These are phyloP conservation scores for Drosophila truncata DNA, from an alignment of 1,140 invertebrate species.

Conservation along the genomic window DNA sequence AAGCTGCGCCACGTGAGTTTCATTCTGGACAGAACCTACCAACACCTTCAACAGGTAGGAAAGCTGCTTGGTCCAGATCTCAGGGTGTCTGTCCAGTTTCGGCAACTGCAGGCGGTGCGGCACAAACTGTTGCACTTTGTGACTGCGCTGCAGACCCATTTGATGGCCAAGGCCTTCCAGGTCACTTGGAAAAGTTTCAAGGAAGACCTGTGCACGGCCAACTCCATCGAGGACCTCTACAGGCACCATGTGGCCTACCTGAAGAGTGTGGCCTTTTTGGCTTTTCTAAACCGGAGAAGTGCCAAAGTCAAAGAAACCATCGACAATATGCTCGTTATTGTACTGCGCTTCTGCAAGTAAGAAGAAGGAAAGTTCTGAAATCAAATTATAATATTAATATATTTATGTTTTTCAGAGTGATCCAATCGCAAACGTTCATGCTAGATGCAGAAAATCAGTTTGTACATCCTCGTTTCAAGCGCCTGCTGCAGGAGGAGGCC, in stretches of 20 bases:
- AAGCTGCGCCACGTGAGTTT: slow-evolving; percentile 91
- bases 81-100: slow-evolving; percentile 87
- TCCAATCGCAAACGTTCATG: slow-evolving; percentile 66
- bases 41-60: slow-evolving; percentile 86
- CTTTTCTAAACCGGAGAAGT: slow-evolving; percentile 89
- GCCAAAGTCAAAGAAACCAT: slow-evolving; percentile 88
- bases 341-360: slow-evolving; percentile 89
- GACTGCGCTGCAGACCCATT: slow-evolving; percentile 90
- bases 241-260: slow-evolving; percentile 89
- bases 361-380: background rate
- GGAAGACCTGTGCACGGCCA: slow-evolving; percentile 87
- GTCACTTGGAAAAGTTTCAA: slow-evolving; percentile 90
- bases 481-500: slow-evolving; percentile 66
- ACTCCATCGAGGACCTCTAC: slow-evolving; percentile 90
- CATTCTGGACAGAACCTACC: slow-evolving; percentile 89
- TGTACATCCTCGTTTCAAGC: slow-evolving; percentile 73
- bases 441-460: slow-evolving; percentile 54
- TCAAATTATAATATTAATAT: background rate
- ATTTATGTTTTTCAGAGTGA: slow-evolving; percentile 51
- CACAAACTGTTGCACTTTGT: slow-evolving; percentile 91
- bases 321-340: slow-evolving; percentile 89
- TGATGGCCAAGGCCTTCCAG: slow-evolving; percentile 89
- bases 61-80: slow-evolving; percentile 86
- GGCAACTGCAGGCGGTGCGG: slow-evolving; percentile 88
- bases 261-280: slow-evolving; percentile 90